These are phyloP conservation scores for Ifrita kowaldi DNA, from an alignment of 2,113 vertebrate genomes.

Conservation along the genomic window DNA sequence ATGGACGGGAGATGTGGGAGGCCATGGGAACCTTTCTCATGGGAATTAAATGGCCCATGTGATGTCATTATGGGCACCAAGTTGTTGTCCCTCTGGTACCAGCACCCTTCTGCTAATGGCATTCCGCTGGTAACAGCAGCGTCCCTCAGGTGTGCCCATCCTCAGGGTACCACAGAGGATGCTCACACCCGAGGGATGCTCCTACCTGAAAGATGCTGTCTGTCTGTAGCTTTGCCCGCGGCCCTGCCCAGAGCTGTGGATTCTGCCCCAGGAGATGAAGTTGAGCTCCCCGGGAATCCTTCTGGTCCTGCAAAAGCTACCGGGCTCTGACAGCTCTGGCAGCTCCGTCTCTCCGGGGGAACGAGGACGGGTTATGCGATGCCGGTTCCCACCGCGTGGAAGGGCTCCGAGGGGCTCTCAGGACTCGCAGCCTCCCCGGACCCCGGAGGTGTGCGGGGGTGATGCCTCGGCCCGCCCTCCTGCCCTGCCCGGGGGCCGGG, in stretches of 20 bases:
- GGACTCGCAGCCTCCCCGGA: background rate
- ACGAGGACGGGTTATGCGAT: rapidly evolving
- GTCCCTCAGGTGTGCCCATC: background rate
- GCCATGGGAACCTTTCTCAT: background rate
- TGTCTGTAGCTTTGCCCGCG: background rate
- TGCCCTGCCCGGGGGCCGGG: background rate
- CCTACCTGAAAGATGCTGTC: rapidly evolving
- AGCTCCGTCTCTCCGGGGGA: background rate
- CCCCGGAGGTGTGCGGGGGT: rapidly evolving
- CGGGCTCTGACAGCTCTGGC: background rate
- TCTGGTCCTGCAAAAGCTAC: rapidly evolving
- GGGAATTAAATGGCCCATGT: background rate
- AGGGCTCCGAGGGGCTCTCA: background rate
- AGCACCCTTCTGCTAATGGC: background rate
- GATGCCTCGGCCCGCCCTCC: background rate
- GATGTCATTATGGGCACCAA: background rate
- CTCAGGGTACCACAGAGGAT: background rate
- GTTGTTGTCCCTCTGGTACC: background rate
- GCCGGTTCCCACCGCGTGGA: background rate
- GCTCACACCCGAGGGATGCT: background rate
- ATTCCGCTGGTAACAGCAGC: background rate
- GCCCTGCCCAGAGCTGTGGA: background rate
- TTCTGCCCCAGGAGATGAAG: background rate
- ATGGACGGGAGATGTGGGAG: background rate
- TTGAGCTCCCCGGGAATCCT: background rate